Base-by-base conservation (phyloP, 2,888 invertebrate species). In the Drosophila neotestacea region DNA sequence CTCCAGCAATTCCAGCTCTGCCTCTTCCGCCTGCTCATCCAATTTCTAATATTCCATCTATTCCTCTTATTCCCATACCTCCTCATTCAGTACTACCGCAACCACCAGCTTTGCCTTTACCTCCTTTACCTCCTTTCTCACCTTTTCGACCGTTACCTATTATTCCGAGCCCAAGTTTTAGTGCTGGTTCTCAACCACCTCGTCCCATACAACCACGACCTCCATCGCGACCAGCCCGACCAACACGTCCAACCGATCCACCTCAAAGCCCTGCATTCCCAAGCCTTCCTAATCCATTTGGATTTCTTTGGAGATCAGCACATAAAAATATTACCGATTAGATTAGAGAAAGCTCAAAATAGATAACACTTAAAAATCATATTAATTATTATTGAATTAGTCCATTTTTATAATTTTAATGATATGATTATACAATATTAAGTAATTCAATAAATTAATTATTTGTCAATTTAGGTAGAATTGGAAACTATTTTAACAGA, bases 221-320 rank as follows among this genome's bases (percentile, higher is more conserved):
- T 41, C 41, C 41, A 41, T 16, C 41, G 13, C 38, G 39, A 3
- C 39, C 39, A 39, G 13, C 39, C 4, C 39, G 39, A 0, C n/a
- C 39, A 39, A 13, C 39, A 2, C 39, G 39, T 47, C 47, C 30
- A 47, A 30, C 30, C 4, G 13, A 7, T 22, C 11, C 16, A 11
- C 2, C 22, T 0, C 34, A 36, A 36, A 11, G 34, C 1, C 50
- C 50, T 7, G 11, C 34, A 2, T 50, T 50, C 0, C 50, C 50
- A 50, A 50, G 7, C 11, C 22, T 36, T 36, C 50, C 50, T 7
- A 50, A 54, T 13, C 56, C 56, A 1, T 46, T 58, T 46, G 46
- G 56, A 3, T 38, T 46, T 38, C n/a, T 36, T 6, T 56, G 42
- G 32, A 46, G 56, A n/a, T 46, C 56, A 2, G 27, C 42, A 27